These are phyloP conservation scores for Pantherophis guttatus DNA, from an alignment of 2,113 vertebrate species.

Conservation along the genomic window DNA sequence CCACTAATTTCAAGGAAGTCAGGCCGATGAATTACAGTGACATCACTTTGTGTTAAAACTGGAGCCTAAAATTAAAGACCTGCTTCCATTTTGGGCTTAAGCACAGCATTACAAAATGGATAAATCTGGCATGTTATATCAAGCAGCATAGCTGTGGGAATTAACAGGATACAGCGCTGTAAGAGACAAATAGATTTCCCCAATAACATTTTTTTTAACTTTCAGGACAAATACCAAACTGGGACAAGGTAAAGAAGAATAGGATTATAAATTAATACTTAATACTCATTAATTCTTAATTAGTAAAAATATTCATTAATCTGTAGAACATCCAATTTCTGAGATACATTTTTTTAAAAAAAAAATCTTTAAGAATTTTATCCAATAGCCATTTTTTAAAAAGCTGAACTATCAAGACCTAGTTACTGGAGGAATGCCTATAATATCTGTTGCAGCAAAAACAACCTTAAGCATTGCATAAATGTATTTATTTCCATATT, in stretches of 20 bases:
- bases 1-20: neutral
- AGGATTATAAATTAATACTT: neutral
- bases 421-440: neutral
- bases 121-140: neutral
- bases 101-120: neutral
- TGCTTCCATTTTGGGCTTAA: neutral
- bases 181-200: neutral
- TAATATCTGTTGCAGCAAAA: neutral
- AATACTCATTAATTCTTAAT: neutral
- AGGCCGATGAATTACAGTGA: neutral
- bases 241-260: neutral
- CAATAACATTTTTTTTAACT: neutral
- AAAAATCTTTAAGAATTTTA: neutral
- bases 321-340: neutral
- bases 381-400: neutral
- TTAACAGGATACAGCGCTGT: neutral
- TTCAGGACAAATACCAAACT: neutral
- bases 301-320: neutral
- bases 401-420: neutral
- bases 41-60: slow-evolving; percentile 11
- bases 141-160: neutral
- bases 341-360: neutral
- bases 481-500: neutral
- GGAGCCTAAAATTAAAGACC: neutral
- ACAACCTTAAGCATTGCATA: neutral